Percentiles rank a stretch among this genome's conserved stretches.
phyloP scores from a whole-genome alignment of 2,888 invertebrate genomes.

The Philopedon plagiatum region DNA sequence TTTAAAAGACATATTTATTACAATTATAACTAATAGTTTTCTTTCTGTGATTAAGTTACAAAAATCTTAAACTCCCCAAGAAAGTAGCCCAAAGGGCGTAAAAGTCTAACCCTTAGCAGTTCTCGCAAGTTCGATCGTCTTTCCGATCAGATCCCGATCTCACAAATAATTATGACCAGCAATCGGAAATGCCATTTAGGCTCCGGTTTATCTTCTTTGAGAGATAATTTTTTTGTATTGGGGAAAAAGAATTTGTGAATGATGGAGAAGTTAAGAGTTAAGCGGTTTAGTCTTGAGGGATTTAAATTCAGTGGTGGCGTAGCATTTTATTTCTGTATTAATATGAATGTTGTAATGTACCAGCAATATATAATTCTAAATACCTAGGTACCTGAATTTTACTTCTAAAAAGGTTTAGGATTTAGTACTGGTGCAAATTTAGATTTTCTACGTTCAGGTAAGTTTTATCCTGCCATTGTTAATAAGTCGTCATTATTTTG shows the following conservation, averaged over 20 bases:
- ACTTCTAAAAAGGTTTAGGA: too few relatives aligned
- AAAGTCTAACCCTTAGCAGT: conserved; percentile 18
- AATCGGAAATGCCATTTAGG: conserved; percentile 38
- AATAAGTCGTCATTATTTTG: too few relatives aligned
- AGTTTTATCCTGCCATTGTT: too few relatives aligned
- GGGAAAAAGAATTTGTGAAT: conserved; percentile 29
- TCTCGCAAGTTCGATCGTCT: not conserved
- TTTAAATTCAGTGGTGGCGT: conserved; percentile 2
- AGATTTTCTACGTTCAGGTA: too few relatives aligned
- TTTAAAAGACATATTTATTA: too few relatives aligned
- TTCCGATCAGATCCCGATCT: conserved; percentile 22
- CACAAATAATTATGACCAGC: conserved; percentile 39
- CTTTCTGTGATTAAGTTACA: not conserved
- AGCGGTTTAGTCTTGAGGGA: conserved; percentile 13
- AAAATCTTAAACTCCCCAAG: too few relatives aligned
- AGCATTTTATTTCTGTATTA: not conserved
- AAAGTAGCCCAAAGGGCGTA: not conserved
- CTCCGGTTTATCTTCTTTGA: conserved; percentile 20
- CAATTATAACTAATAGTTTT: too few relatives aligned
- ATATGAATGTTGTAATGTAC: too few relatives aligned
- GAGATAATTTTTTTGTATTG: conserved; percentile 34
- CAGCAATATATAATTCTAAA: too few relatives aligned
- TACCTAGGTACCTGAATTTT: too few relatives aligned
- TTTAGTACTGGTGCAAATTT: too few relatives aligned
- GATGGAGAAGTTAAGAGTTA: conserved; percentile 28